Evolutionary conservation across 1,140 invertebrate species (phyloP), one percentile per base, ranked within the genome.

Genomic region (Lepidotrigona ventralis): DNA sequence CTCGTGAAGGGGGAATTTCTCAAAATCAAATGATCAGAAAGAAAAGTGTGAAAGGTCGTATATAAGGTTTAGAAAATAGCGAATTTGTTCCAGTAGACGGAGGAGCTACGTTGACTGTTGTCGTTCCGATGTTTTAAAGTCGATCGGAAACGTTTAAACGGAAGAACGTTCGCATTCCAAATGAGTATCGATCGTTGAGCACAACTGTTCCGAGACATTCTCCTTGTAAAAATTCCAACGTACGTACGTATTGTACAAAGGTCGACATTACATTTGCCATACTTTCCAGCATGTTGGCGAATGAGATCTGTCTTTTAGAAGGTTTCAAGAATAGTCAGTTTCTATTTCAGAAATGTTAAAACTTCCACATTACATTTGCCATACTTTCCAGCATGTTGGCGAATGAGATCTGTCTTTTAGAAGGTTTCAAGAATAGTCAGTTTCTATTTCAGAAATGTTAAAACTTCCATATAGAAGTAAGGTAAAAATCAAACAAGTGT

Each of bases 71-170:
- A 14, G 14, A 71, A 46, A 54, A 33, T 21, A 33, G 21, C 21
- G 3, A 46, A 66, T 26, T 17, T n/a, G 14, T 8, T n/a, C 19
- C 39, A 21, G 21, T 23, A n/a, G 11, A 66, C 29, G 0, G 26
- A 17, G 15, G 11, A 21, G 33, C 17, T 29, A 66, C 26, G 26
- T 29, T 26, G 6, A 15, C n/a, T n/a, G n/a, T 21, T 64, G 17
- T 26, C n/a, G n/a, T n/a, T 26, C 26, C 63, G 26, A 64, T 15
- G n/a, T 79, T 69, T 5, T 51, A 29, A 29, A 46, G 21, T 64
- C 60, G 60, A 77, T 66, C n/a, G 26, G 26, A 71, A 66, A 66
- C 58, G 51, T 77, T 64, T 29, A 77, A 53, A 14, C 56, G 21
- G 21, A 46, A 14, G 29, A n/a, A 56, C 66, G 51, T 78, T 69